Conservation (phyloP, 1,140 invertebrate species). For the Cydia strobilella region DNA sequence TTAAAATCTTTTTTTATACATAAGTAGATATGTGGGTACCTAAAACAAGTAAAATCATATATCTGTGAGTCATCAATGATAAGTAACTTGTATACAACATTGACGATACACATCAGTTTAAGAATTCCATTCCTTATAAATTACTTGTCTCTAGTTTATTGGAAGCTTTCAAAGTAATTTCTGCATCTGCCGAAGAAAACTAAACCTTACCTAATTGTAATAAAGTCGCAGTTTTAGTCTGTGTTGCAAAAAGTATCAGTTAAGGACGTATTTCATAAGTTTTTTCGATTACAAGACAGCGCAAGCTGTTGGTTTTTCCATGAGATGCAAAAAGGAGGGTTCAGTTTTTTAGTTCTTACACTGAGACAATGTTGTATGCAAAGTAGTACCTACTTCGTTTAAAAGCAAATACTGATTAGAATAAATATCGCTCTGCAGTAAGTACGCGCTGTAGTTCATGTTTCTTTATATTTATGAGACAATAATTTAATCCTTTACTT, state of each 20-base stretch:
- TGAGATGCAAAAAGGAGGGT: slow-evolving; percentile 16
- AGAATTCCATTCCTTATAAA: neutral
- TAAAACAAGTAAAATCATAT: too few relatives aligned
- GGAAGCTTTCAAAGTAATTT: slow-evolving; percentile 7
- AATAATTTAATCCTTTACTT: too few relatives aligned
- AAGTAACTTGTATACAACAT: too few relatives aligned
- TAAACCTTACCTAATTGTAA: neutral
- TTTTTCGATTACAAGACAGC: slow-evolving; percentile 12
- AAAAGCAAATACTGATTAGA: too few relatives aligned
- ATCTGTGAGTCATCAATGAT: too few relatives aligned
- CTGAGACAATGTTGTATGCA: slow-evolving; percentile 6
- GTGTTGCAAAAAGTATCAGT: neutral
- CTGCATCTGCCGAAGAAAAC: neutral
- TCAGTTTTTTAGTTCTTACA: neutral
- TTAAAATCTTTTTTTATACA: too few relatives aligned
- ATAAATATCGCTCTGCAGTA: too few relatives aligned
- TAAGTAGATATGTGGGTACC: too few relatives aligned
- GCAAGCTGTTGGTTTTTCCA: slow-evolving; percentile 9
- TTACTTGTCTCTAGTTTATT: neutral
- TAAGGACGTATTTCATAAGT: slow-evolving; percentile 11
- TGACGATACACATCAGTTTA: neutral
- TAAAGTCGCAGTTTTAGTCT: neutral
- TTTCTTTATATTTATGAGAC: too few relatives aligned
- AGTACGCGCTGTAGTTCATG: too few relatives aligned
- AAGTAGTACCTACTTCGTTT: neutral